phyloP scores from a whole-genome alignment of 2,888 invertebrate genomes.

The Athetis lepigone region DNA sequence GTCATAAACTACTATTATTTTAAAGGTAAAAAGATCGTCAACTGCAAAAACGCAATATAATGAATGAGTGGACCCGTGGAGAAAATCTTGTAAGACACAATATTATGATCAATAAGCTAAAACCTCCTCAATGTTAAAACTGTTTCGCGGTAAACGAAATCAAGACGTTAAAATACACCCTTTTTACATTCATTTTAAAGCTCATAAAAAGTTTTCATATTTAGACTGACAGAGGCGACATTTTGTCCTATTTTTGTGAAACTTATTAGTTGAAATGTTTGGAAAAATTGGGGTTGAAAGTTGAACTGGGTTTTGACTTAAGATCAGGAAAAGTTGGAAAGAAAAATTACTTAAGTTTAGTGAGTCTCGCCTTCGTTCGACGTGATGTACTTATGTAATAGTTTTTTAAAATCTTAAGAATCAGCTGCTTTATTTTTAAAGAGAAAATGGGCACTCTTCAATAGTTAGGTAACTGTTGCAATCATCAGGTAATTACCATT shows the following conservation, averaged over 20 bases:
- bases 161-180: slow-evolving; percentile 15
- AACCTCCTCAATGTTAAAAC: no score
- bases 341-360: slow-evolving; percentile 28
- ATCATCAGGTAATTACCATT: no score
- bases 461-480: no score
- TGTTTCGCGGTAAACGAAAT: neutral
- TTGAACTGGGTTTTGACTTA: slow-evolving; percentile 29
- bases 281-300: slow-evolving; percentile 38
- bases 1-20: no score
- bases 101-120: no score
- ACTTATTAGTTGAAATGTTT: slow-evolving; percentile 46
- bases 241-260: slow-evolving; percentile 25
- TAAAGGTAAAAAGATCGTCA: no score
- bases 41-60: no score
- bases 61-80: no score
- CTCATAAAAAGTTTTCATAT: slow-evolving; percentile 25
- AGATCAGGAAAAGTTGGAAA: slow-evolving; percentile 45
- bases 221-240: slow-evolving; percentile 6
- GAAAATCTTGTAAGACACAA: no score
- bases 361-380: slow-evolving; percentile 16
- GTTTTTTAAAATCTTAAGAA: neutral
- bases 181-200: slow-evolving; percentile 13
- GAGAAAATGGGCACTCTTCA: no score
- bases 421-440: neutral
- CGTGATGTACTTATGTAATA: slow-evolving; percentile 14